Percentiles rank a stretch among this genome's conserved stretches.
phyloP scores from a whole-genome alignment of 2,113 vertebrate genomes.

The Erythrocercus mccallii region DNA sequence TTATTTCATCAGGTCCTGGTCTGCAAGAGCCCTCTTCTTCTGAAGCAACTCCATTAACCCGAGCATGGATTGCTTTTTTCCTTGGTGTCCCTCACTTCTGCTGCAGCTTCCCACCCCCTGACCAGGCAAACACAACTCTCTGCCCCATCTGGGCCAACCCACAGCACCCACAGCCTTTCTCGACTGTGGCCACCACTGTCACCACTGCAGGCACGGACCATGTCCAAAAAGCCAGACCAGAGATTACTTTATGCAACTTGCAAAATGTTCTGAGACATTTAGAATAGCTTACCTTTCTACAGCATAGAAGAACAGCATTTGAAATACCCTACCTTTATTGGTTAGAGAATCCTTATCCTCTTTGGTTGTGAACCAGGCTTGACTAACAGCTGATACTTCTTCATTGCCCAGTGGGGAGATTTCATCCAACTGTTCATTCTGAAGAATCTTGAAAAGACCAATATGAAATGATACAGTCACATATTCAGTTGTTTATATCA shows the following conservation, averaged over 20 bases:
- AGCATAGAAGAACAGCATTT: neutral
- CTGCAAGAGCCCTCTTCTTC: neutral
- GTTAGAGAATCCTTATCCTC: constrained; percentile 96
- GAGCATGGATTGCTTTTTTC: neutral
- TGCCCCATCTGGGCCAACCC: neutral
- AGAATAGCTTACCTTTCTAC: neutral
- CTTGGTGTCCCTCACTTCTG: neutral
- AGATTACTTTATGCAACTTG: neutral
- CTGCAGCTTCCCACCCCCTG: neutral
- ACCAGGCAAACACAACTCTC: neutral
- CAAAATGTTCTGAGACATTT: neutral
- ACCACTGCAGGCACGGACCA: neutral
- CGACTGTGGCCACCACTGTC: neutral
- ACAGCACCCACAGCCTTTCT: neutral
- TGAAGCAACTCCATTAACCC: neutral
- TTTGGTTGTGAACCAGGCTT: constrained; percentile 99
- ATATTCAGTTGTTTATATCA: neutral
- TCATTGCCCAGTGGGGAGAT: constrained; percentile 82
- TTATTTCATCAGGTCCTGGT: neutral
- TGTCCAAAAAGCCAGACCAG: neutral
- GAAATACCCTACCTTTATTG: constrained; percentile 88
- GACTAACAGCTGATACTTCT: constrained; percentile 92
- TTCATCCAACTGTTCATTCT: constrained; percentile 84
- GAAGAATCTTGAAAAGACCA: constrained; percentile 80
- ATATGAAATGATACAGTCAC: neutral